Percentiles rank a stretch among this genome's conserved stretches.
Evolutionary conservation across 2,888 invertebrate species (phyloP).

Genomic region (Lapara coniferarum): DNA sequence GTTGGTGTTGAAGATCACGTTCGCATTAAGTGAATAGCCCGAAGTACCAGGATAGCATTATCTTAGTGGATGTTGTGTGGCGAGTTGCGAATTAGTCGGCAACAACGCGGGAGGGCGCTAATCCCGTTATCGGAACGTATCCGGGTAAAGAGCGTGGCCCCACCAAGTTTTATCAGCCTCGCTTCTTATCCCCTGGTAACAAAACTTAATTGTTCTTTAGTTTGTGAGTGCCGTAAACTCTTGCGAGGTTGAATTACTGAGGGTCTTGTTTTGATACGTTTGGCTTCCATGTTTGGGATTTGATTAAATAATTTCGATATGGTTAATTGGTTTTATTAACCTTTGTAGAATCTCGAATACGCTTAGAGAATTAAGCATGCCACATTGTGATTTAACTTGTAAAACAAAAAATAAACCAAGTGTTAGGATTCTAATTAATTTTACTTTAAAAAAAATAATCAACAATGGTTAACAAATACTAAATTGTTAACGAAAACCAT

Average conservation of each 20-base stretch:
- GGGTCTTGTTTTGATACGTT: constrained; percentile 1
- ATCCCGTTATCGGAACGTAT: constrained; percentile 76
- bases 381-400: background rate
- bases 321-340: background rate
- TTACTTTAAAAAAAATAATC: too few species aligned
- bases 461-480: too few species aligned
- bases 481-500: too few species aligned
- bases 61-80: constrained; percentile 59
- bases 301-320: background rate
- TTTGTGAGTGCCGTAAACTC: constrained; percentile 31
- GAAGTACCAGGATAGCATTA: constrained; percentile 61
- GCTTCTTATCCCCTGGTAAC: constrained; percentile 52
- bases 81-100: constrained; percentile 74
- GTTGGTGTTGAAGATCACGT: constrained; percentile 17
- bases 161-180: constrained; percentile 61
- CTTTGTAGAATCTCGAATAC: background rate
- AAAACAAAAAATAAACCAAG: too few species aligned
- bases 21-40: constrained; percentile 44
- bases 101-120: constrained; percentile 68
- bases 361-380: background rate
- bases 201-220: constrained; percentile 53
- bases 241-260: constrained; percentile 36
- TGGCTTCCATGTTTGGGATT: background rate
- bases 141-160: constrained; percentile 52
- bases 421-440: too few species aligned